Percentiles rank a stretch among this genome's conserved stretches.
phyloP scores from a whole-genome alignment of 1,140 invertebrate species.

The Zeugodacus cucurbitae region DNA sequence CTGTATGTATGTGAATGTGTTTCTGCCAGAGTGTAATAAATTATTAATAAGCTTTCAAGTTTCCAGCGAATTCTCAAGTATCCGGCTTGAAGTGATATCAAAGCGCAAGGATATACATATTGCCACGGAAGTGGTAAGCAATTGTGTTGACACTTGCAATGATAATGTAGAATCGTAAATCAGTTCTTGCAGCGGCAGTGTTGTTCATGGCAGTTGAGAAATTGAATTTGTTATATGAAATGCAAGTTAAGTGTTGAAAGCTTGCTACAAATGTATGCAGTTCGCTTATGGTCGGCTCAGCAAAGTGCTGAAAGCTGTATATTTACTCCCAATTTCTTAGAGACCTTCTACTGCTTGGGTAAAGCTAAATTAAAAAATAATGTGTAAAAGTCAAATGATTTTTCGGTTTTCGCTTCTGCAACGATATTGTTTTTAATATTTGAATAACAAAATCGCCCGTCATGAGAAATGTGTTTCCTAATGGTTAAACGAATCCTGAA shows the following conservation, averaged over 20 bases:
- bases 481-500: too few relatives aligned
- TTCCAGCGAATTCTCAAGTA: slow-evolving; percentile 6
- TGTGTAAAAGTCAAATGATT: too few relatives aligned
- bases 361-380: too few relatives aligned
- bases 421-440: too few relatives aligned
- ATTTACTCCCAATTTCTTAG: neutral
- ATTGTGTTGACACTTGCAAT: slow-evolving; percentile 24
- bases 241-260: neutral
- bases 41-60: slow-evolving; percentile 20
- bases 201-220: slow-evolving; percentile 25
- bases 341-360: too few relatives aligned
- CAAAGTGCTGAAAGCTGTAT: neutral
- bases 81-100: slow-evolving; percentile 1
- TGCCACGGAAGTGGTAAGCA: slow-evolving; percentile 18
- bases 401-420: too few relatives aligned
- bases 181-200: neutral
- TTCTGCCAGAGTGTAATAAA: neutral
- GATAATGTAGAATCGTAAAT: slow-evolving; percentile 34
- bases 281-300: neutral
- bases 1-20: neutral
- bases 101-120: neutral
- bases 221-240: slow-evolving; percentile 15
- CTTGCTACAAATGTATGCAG: neutral
- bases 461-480: too few relatives aligned
- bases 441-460: too few relatives aligned